A percentile compares a stretch with the other conserved stretches of the same genome.
Evolutionary conservation across 2,113 vertebrate species (phyloP).

Genomic region (Pterocles gutturalis): DNA sequence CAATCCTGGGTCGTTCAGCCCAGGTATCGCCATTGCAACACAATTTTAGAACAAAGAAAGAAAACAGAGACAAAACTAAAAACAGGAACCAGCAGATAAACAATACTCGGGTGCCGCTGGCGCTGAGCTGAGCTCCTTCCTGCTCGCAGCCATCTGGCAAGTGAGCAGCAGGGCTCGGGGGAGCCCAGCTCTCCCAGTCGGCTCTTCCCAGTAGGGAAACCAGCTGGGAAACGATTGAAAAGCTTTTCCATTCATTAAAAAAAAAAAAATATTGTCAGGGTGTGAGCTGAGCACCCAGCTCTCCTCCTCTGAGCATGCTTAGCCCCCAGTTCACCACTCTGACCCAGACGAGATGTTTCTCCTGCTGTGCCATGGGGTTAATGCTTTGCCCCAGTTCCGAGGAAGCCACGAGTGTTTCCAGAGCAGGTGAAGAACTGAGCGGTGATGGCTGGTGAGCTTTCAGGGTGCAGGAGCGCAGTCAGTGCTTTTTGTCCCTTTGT

Average conservation of each 20-base stretch:
- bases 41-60: slow-evolving; percentile 12
- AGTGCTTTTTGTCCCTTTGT: not conserved
- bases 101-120: not conserved
- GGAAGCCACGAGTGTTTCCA: fast-evolving
- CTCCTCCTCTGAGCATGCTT: not conserved
- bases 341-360: fast-evolving
- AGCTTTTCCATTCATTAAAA: not conserved
- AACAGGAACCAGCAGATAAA: slow-evolving; percentile 54
- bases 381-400: not conserved
- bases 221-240: not conserved
- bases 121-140: not conserved
- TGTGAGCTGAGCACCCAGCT: not conserved
- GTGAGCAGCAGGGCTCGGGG: fast-evolving
- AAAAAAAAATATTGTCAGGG: not conserved
- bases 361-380: fast-evolving
- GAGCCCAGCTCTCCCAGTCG: not conserved
- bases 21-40: not conserved
- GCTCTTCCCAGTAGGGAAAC: not conserved
- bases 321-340: fast-evolving
- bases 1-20: not conserved
- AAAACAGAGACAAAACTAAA: not conserved
- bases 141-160: slow-evolving; percentile 9
- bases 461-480: fast-evolving
- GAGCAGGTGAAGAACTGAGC: fast-evolving
- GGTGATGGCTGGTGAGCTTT: not conserved